Evolutionary conservation across 2,797 vertebrate genomes (phyloP), one percentile per base, ranked within the genome.

Genomic region (Lindbergichthys nudifrons): DNA sequence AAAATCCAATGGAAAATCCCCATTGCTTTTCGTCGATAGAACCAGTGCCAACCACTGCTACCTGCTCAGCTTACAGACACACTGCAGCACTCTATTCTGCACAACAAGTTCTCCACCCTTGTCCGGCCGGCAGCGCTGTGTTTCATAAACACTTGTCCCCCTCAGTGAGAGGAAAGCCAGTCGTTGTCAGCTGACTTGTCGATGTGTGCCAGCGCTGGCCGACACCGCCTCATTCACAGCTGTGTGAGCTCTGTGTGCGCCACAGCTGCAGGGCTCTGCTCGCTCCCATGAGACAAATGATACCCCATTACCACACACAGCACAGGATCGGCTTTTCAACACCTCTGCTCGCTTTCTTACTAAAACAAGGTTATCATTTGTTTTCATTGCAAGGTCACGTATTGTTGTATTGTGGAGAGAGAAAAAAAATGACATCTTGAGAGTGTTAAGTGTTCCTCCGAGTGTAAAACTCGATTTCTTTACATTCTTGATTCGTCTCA

Each of bases 201-300:
- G 1, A 60, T 80, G 78, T 82, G 73, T 75, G 75, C 83, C 79
- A 71, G 66, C 14, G 26, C 78, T 79, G 81, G 82, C 87, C 46
- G 50, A 52, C 68, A 8, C 56, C 16, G 52, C 67, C 68, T 85
- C 76, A 16, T 54, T 79, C 85, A 75, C 91, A 92, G 91, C 90
- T 92, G 91, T 83, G 85, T 46, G 74, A 56, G 77, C 77, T 88
- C 85, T 42, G 66, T 36, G 21, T 12, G 7, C 41, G 48, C 73
- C 82, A 82, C 91, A 92, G 91, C 91, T 93, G 93, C 89, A 69
- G 80, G 70, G 75, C 73, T 77, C 71, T 51, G 18, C 66, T 80
- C 72, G 53, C 67, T 85, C 87, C 82, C 86, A 42, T 65, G 84
- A 89, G 85, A 87, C 74, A 87, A 83, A 89, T 70, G 87, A 87